A percentile compares a stretch with the other conserved stretches of the same genome.
Conservation (phyloP, 2,113 vertebrate species). For the Dasyurus viverrinus region DNA sequence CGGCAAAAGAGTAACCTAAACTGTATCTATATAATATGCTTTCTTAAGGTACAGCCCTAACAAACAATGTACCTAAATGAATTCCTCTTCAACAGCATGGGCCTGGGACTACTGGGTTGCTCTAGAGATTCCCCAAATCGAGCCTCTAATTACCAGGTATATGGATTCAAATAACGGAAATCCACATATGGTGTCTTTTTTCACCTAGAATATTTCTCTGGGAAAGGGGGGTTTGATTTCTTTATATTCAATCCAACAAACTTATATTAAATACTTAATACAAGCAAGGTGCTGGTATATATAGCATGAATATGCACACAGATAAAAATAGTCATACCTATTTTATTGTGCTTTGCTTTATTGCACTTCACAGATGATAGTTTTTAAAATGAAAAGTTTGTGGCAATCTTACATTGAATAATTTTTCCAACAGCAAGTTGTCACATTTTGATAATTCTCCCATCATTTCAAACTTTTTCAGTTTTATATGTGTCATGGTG, state of each 20-base stretch:
- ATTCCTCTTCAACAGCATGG: background rate
- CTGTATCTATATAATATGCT: background rate
- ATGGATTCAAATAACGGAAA: background rate
- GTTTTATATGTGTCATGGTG: background rate
- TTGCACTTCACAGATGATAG: background rate
- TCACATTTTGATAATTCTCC: background rate
- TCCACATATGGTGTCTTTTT: background rate
- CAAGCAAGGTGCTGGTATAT: background rate
- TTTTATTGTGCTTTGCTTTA: background rate
- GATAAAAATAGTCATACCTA: background rate
- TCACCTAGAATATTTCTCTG: background rate
- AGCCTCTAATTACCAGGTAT: background rate
- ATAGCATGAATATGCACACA: background rate
- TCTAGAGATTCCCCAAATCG: background rate
- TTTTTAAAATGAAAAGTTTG: background rate
- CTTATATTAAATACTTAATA: background rate
- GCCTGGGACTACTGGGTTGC: no score
- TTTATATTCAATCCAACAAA: background rate
- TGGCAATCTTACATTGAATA: background rate
- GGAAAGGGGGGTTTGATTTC: background rate
- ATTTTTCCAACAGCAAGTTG: background rate
- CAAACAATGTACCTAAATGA: background rate
- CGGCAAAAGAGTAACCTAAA: background rate
- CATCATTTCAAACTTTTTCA: background rate
- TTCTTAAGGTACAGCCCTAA: background rate